Conservation (phyloP, 2,113 vertebrate species). For the Grammomys dolichurus region DNA sequence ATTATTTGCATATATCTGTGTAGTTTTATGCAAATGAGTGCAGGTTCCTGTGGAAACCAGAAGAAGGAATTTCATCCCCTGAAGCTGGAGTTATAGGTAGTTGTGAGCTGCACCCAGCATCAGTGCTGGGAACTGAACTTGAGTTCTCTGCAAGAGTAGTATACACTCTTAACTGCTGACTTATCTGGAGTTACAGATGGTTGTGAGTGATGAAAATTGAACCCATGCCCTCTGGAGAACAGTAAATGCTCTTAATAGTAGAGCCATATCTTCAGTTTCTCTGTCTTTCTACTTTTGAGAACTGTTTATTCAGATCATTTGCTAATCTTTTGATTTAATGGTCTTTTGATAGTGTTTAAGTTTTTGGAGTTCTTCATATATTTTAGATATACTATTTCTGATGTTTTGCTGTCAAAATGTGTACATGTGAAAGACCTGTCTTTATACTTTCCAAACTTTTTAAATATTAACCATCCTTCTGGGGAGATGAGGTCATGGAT, state of each 20-base stretch:
- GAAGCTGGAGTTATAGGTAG: neutral
- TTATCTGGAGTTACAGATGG: neutral
- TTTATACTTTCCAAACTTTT: neutral
- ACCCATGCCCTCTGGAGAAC: neutral
- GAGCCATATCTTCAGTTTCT: neutral
- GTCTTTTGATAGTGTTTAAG: neutral
- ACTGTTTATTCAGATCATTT: neutral
- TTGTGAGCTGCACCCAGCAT: neutral
- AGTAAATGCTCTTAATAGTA: neutral
- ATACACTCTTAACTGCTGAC: neutral
- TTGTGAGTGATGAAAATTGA: neutral
- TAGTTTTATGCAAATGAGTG: neutral
- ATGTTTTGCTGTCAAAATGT: neutral
- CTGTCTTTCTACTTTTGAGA: neutral
- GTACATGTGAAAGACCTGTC: neutral
- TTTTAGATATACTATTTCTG: neutral
- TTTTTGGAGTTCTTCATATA: neutral
- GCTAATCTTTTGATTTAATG: neutral
- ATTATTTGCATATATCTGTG: neutral
- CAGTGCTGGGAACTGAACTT: neutral
- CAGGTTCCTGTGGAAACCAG: neutral
- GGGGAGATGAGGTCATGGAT: neutral
- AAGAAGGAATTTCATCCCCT: neutral
- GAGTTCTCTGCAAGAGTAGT: neutral
- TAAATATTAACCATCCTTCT: neutral